phyloP scores from a whole-genome alignment of 2,797 vertebrate species.

The Craterocephalus amniculus region DNA sequence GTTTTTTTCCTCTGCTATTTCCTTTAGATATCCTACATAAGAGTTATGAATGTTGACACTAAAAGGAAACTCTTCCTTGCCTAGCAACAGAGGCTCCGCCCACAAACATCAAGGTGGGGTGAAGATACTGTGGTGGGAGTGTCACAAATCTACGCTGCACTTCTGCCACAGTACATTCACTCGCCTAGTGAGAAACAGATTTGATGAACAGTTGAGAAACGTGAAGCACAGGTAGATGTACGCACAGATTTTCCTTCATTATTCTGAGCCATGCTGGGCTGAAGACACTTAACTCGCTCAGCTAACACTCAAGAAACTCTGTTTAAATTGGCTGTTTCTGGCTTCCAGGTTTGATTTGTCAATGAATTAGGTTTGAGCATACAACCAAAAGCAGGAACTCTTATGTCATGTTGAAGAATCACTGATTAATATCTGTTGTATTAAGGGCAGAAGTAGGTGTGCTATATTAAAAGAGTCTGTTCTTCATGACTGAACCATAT shows the following conservation, averaged over 20 bases:
- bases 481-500: not conserved
- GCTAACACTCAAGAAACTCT: too few species aligned
- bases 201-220: not conserved
- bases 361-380: not conserved
- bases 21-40: constrained; percentile 1
- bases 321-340: not conserved
- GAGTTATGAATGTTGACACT: not conserved
- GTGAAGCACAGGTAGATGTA: not conserved
- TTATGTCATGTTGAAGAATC: not conserved
- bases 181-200: not conserved
- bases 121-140: not conserved
- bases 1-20: not conserved
- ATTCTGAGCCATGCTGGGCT: not conserved
- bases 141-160: not conserved
- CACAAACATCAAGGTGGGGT: not conserved
- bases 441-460: not conserved
- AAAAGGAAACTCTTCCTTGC: constrained; percentile 8
- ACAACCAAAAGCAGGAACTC: not conserved
- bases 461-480: not conserved
- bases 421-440: not conserved
- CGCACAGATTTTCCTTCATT: not conserved
- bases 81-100: constrained; percentile 3
- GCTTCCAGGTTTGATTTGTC: not conserved
- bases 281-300: not conserved
- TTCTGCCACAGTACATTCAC: not conserved